Conservation (phyloP, 53 echinoderm and acorn worm genomes). For the Astropecten irregularis region DNA sequence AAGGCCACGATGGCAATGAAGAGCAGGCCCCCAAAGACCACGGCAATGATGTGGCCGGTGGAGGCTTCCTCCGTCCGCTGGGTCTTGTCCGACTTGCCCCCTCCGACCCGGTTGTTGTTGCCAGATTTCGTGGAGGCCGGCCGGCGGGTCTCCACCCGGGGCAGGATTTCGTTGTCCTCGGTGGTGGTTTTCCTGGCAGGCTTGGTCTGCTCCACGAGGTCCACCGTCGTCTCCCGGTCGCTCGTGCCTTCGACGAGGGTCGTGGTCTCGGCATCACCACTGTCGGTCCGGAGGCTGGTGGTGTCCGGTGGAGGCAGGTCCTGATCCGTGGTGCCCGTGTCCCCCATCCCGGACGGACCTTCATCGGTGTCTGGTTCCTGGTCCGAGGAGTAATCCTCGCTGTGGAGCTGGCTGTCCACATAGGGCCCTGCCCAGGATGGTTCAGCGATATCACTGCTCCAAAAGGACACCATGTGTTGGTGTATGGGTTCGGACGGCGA, state of each 20-base stretch:
- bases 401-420: no score
- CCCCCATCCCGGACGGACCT: not conserved
- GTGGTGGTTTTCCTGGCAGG: not conserved
- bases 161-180: not conserved
- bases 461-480: no score
- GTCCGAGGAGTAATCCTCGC: not conserved
- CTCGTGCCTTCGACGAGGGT: not conserved
- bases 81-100: not conserved
- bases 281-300: not conserved
- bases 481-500: no score
- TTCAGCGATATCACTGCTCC: no score
- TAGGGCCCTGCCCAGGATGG: no score
- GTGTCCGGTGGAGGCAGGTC: not conserved
- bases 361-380: conserved; percentile 32
- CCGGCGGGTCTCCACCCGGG: not conserved
- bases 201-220: not conserved
- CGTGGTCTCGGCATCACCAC: conserved; percentile 29
- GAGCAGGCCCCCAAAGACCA: conserved; percentile 69
- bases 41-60: conserved; percentile 65
- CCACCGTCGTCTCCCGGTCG: conserved; percentile 7
- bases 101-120: no score
- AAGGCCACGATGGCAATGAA: conserved; percentile 72
- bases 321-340: conserved; percentile 19
- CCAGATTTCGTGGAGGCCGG: not conserved
- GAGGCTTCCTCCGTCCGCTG: not conserved